phyloP scores from a whole-genome alignment of 2,888 invertebrate species.

The Drosophila falleni region DNA sequence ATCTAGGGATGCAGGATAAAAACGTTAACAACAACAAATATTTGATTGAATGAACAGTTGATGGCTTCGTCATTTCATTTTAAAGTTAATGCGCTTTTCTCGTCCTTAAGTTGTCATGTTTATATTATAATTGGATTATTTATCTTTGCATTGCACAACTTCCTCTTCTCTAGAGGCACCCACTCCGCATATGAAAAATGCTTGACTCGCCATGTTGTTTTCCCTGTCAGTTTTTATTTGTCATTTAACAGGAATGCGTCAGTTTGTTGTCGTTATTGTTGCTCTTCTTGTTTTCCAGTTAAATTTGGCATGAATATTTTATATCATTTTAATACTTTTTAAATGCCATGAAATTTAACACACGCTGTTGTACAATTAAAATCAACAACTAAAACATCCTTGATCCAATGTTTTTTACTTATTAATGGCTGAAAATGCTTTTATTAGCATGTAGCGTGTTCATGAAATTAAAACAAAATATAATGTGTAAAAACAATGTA shows the following conservation, averaged over 20 bases:
- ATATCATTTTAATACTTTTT: constrained; percentile 63
- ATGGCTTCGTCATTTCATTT: constrained; percentile 16
- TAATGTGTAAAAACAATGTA: too few species aligned
- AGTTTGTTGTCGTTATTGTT: constrained; percentile 50
- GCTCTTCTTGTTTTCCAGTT: constrained; percentile 34
- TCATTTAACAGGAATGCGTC: constrained; percentile 63
- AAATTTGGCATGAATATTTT: constrained; percentile 63
- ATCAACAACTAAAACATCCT: not conserved
- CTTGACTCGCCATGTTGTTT: constrained; percentile 27
- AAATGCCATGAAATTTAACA: constrained; percentile 45
- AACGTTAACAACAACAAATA: constrained; percentile 5
- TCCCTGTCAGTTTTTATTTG: constrained; percentile 51
- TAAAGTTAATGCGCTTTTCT: constrained; percentile 45
- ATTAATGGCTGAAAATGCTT: too few species aligned
- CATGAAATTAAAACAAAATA: too few species aligned
- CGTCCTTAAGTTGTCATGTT: constrained; percentile 42
- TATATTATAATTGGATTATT: constrained; percentile 60
- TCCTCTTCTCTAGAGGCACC: not conserved
- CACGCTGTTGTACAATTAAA: not conserved
- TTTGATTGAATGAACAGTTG: constrained; percentile 29
- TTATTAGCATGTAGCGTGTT: too few species aligned
- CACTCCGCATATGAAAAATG: not conserved
- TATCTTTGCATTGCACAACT: constrained; percentile 23
- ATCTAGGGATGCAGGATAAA: too few species aligned
- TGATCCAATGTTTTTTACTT: not conserved